These are phyloP conservation scores for Orthosia gracilis DNA, from an alignment of 2,888 invertebrate species.

Conservation along the genomic window DNA sequence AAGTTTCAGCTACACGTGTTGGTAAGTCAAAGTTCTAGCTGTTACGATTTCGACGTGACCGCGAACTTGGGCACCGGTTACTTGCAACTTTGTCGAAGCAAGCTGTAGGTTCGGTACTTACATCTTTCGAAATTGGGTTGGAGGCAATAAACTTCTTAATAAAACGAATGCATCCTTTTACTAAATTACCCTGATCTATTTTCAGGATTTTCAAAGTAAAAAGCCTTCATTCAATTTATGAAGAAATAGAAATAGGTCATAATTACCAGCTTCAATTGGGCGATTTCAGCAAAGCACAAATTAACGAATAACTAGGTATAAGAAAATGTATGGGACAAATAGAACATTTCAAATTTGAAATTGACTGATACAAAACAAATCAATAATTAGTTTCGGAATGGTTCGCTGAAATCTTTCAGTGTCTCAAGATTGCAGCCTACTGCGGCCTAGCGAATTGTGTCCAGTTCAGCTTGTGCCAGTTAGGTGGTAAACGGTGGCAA, in stretches of 20 bases:
- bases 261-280: neutral
- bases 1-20: slow-evolving; percentile 57
- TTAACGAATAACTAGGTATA: too few species aligned
- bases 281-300: too few species aligned
- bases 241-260: neutral
- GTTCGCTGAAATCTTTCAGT: too few species aligned
- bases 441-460: too few species aligned
- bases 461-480: too few species aligned
- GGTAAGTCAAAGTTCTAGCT: slow-evolving; percentile 47
- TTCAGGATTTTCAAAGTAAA: neutral
- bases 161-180: neutral
- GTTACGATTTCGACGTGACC: slow-evolving; percentile 61
- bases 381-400: too few species aligned
- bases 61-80: slow-evolving; percentile 48
- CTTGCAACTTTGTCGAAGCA: slow-evolving; percentile 51
- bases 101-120: slow-evolving; percentile 7
- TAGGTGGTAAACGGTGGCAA: too few species aligned
- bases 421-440: too few species aligned
- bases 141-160: slow-evolving; percentile 14
- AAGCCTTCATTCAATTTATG: neutral
- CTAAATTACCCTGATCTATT: neutral
- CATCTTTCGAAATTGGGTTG: slow-evolving; percentile 23
- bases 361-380: too few species aligned
- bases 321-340: too few species aligned
- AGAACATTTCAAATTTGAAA: too few species aligned